Evolutionary conservation across 2,797 vertebrate genomes (phyloP).

Genomic region (Eidolon dupreanum): DNA sequence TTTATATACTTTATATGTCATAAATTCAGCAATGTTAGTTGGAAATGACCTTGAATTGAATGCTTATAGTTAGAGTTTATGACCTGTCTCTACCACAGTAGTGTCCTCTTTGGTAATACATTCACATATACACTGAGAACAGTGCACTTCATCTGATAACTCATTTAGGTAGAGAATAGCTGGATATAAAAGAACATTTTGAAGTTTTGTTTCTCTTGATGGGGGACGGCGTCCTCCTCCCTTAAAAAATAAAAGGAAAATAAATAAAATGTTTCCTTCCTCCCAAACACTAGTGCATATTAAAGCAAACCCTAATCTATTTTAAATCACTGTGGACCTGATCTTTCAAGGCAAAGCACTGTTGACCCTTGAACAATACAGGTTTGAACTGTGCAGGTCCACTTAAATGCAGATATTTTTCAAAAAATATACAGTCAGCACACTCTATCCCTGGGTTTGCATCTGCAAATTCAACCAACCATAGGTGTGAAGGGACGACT

Average conservation of each 20-base stretch:
- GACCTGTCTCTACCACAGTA: background rate
- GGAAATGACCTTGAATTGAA: background rate
- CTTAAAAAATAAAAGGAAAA: background rate
- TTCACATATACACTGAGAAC: background rate
- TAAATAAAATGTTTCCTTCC: conserved; percentile 44
- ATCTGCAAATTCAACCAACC: background rate
- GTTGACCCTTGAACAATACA: background rate
- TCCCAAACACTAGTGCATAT: conserved; percentile 57
- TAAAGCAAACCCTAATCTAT: conserved; percentile 69
- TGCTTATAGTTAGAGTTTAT: fast-evolving
- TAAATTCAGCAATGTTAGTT: background rate
- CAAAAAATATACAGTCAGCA: background rate
- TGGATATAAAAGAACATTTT: conserved; percentile 75
- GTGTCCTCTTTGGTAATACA: background rate
- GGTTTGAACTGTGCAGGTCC: background rate
- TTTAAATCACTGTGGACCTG: conserved; percentile 72
- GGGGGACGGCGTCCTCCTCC: background rate
- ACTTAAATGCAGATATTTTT: background rate
- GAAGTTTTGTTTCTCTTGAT: conserved; percentile 1
- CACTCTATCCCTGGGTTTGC: background rate
- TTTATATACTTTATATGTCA: background rate
- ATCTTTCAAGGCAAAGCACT: conserved; percentile 74
- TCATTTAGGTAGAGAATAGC: conserved; percentile 64
- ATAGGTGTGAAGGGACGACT: background rate
- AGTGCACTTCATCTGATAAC: conserved; percentile 43